Percentiles rank a stretch among this genome's conserved stretches.
Conservation (phyloP, 2,888 invertebrate genomes). For the Ceratothoa steindachneri region DNA sequence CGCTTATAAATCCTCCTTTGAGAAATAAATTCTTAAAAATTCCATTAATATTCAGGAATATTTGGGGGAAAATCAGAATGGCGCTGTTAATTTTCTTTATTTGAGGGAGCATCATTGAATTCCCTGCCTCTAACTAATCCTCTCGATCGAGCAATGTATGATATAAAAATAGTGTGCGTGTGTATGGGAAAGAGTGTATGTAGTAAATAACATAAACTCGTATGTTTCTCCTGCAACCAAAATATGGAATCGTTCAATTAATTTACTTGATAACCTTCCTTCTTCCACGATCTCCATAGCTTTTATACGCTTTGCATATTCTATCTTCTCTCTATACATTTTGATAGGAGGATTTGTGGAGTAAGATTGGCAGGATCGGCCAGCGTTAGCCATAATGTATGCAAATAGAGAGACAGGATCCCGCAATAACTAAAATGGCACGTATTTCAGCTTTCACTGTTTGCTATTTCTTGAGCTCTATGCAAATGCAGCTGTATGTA, state of each 20-base stretch:
- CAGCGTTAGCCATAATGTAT: slow-evolving; percentile 41
- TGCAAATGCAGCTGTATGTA: slow-evolving; percentile 33
- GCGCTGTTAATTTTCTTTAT: too few species aligned
- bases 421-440: slow-evolving; percentile 30
- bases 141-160: too few species aligned
- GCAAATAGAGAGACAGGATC: slow-evolving; percentile 35
- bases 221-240: not conserved
- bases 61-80: too few species aligned
- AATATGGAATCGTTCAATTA: not conserved
- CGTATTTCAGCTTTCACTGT: slow-evolving; percentile 29
- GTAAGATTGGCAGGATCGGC: slow-evolving; percentile 25
- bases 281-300: not conserved
- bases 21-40: too few species aligned
- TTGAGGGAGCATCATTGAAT: too few species aligned
- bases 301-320: not conserved
- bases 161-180: too few species aligned
- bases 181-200: too few species aligned
- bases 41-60: too few species aligned
- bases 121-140: too few species aligned
- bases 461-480: slow-evolving; percentile 21
- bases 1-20: too few species aligned
- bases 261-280: not conserved
- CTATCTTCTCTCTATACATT: not conserved
- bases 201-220: too few species aligned
- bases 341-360: slow-evolving; percentile 12